Evolutionary conservation across 2,888 invertebrate species (phyloP).

Genomic region (Tuta absoluta): DNA sequence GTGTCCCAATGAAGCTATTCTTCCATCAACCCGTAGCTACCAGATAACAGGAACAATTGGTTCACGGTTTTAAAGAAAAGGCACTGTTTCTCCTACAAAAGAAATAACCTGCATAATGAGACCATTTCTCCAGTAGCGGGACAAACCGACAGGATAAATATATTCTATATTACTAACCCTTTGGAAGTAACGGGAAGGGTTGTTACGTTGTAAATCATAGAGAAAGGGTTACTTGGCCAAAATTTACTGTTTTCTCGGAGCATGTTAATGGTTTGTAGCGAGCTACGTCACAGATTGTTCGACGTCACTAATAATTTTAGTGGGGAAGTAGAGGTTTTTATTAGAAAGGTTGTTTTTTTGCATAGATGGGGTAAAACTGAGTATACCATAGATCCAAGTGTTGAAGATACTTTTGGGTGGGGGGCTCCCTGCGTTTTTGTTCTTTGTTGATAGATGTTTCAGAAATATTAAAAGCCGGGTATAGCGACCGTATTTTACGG

Average conservation of each 20-base stretch:
- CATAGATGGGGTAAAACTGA: no score
- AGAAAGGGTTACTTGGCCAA: slow-evolving; percentile 20
- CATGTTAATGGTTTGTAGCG: neutral
- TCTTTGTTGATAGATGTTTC: no score
- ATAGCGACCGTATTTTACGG: no score
- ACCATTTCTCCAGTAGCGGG: slow-evolving; percentile 30
- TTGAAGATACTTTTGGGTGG: no score
- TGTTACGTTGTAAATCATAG: slow-evolving; percentile 19
- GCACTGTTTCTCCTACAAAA: slow-evolving; percentile 5
- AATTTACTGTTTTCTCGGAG: slow-evolving; percentile 2
- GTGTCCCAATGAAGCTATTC: slow-evolving; percentile 9
- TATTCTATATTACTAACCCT: slow-evolving; percentile 7
- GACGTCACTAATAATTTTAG: no score
- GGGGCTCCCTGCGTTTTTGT: no score
- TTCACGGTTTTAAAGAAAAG: slow-evolving; percentile 17
- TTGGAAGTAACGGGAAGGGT: slow-evolving; percentile 21
- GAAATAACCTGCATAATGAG: slow-evolving; percentile 18
- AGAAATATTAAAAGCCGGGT: no score
- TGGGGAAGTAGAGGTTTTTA: no score
- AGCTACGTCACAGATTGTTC: no score
- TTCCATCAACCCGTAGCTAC: slow-evolving; percentile 16
- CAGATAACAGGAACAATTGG: slow-evolving; percentile 22
- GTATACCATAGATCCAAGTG: no score
- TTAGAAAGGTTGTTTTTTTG: no score
- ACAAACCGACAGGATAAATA: slow-evolving; percentile 20